Base-by-base conservation (phyloP, 2,113 vertebrate genomes). In the Butorides virescens region DNA sequence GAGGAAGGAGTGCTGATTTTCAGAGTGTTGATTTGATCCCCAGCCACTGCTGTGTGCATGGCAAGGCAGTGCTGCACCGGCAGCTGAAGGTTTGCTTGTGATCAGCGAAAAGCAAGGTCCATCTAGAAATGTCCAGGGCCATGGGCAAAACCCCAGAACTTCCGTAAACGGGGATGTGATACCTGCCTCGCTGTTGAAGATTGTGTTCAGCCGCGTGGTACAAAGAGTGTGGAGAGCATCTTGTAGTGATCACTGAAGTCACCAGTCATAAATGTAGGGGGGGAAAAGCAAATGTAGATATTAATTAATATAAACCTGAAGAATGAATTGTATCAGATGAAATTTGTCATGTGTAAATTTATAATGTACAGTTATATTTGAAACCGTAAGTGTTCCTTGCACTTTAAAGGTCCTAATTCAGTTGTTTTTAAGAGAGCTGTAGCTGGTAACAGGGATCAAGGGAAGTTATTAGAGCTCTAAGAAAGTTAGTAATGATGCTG, bases 1-100 rank as follows among this genome's bases (percentile, higher is more conserved):
- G 95, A 95, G 84, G 87, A 94, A 96, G 56, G 76, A 97, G 91
- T 94, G 96, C 93, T 97, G 97, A 97, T 97, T 97, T 97, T 92
- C 80, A 94, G 94, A 97, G 97, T 96, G 97, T 92, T 88, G 95
- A 96, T 97, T 81, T 88, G 94, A 95, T 95, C 86, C 58, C 16
- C 20, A 72, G 88, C 66, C 89, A 63, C 93, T 16, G 37, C 85
- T 34, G 55, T 52, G 32, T 50, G 62, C 37, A 9, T 22, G 47
- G 67, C 86, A 86, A 89, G 77, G 91, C 96, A 97, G 72, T 4
- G 10, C 11, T 7, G 68, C 80, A 86, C 61, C 2, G 26, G 32
- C 9, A 82, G 86, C 70, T 44, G 50, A 88, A 61, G 66, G 50
- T 86, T 88, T 71, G 21, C 75, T 80, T 58, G 53, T 67, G 88